Conservation (phyloP, 1,140 invertebrate genomes). For the Heliconius melpomene region DNA sequence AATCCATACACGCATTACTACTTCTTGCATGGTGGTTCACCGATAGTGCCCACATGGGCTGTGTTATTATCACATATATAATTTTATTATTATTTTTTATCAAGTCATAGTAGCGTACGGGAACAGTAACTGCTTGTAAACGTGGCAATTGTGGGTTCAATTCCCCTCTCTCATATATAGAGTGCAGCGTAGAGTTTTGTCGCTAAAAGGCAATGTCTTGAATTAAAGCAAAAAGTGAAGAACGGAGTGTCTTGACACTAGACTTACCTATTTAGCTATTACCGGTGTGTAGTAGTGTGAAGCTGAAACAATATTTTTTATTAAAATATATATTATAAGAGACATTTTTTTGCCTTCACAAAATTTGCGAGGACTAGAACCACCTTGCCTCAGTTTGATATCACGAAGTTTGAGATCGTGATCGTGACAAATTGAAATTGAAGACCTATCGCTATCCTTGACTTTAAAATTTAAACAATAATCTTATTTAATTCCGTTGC, state of each 20-base stretch:
- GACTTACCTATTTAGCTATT: no score
- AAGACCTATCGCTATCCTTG: conserved; percentile 68
- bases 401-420: conserved; percentile 60
- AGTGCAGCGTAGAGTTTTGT: no score
- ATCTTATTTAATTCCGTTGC: conserved; percentile 30
- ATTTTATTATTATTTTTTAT: conserved; percentile 2
- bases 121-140: no score
- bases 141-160: no score
- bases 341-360: conserved; percentile 51
- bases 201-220: no score
- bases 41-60: conserved; percentile 61
- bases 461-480: conserved; percentile 53
- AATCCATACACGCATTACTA: conserved; percentile 5
- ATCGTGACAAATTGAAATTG: conserved; percentile 71
- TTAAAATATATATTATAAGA: background rate
- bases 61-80: background rate
- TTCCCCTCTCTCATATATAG: no score
- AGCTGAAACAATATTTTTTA: no score
- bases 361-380: conserved; percentile 45
- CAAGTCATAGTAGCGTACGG: no score
- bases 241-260: no score
- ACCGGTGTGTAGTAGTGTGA: no score
- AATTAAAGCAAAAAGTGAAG: no score
- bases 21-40: conserved; percentile 48
- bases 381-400: conserved; percentile 51